These are phyloP conservation scores for Pecten maximus DNA, from an alignment of 2,888 invertebrate genomes.

Conservation along the genomic window DNA sequence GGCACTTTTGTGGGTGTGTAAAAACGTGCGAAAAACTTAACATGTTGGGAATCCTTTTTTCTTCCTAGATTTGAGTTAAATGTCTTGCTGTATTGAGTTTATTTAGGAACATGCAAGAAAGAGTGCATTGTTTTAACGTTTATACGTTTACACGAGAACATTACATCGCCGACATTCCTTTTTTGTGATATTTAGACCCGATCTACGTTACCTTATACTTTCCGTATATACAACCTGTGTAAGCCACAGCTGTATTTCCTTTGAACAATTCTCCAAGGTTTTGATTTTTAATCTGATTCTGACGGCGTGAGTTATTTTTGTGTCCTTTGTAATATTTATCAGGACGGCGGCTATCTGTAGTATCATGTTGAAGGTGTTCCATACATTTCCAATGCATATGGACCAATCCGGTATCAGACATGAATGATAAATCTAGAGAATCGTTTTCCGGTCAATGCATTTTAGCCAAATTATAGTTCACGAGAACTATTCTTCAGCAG, in stretches of 20 bases:
- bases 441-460: not conserved
- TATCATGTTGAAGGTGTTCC: not conserved
- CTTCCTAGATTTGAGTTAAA: too few species aligned
- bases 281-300: not conserved
- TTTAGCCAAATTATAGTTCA: not conserved
- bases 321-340: not conserved
- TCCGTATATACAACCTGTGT: not conserved
- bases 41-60: too few species aligned
- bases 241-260: not conserved
- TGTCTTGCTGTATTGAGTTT: too few species aligned
- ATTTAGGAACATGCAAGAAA: too few species aligned
- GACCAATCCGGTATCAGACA: not conserved
- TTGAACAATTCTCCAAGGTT: not conserved
- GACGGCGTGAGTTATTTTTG: not conserved
- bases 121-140: too few species aligned
- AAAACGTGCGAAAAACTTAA: too few species aligned
- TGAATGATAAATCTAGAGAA: not conserved
- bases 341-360: not conserved
- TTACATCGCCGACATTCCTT: too few species aligned
- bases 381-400: not conserved
- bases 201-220: too few species aligned
- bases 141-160: too few species aligned
- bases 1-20: too few species aligned
- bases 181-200: too few species aligned
- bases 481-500: not conserved